Base-by-base conservation (phyloP, 2,888 invertebrate species). In the Syrphus vitripennis region DNA sequence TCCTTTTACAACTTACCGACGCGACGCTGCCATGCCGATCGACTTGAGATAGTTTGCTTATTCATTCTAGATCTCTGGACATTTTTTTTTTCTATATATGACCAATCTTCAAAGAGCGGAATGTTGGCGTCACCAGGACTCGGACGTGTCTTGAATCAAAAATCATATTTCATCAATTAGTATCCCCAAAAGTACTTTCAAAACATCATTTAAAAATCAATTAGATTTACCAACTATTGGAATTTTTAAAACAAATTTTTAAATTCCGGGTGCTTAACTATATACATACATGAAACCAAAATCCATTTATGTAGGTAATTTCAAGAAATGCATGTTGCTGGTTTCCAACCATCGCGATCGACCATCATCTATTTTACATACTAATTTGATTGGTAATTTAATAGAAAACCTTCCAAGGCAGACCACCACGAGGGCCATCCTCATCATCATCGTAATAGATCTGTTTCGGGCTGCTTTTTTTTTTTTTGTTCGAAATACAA, bases 91-190 rank as follows among this genome's bases (percentile, higher is more conserved):
- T 69, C 31, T n/a, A n/a, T n/a, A n/a, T n/a, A n/a, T 45, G 34
- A 55, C 12, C 10, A 29, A 53, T 34, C 72, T 45, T 37, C 63
- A 37, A 21, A 45, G 69, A 76, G 75, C 75, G 53, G 71, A 76
- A 77, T 67, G 80, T 61, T 81, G 84, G 84, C 84, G 86, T 86
- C 86, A 53, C 37, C 80, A 86, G 86, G 81, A 86, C 72, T 69
- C 26, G 55, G 61, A 86, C 86, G 86, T 86, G 86, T 61, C 10
- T 50, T 10, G 81, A 77, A 81, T 86, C 12, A 19, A 72, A 77
- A 63, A 19, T 2, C 1, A 10, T 5, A 6, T 10, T 5, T 16
- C 21, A 34, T 70, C 72, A 69, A 86, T 80, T 84, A 80, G 84
- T 76, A 80, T 69, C 71, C 42, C 69, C 34, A 19, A 67, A 83